These are phyloP conservation scores for Parotocinclus haroldoi DNA, from an alignment of 2,797 vertebrate genomes.

Conservation along the genomic window DNA sequence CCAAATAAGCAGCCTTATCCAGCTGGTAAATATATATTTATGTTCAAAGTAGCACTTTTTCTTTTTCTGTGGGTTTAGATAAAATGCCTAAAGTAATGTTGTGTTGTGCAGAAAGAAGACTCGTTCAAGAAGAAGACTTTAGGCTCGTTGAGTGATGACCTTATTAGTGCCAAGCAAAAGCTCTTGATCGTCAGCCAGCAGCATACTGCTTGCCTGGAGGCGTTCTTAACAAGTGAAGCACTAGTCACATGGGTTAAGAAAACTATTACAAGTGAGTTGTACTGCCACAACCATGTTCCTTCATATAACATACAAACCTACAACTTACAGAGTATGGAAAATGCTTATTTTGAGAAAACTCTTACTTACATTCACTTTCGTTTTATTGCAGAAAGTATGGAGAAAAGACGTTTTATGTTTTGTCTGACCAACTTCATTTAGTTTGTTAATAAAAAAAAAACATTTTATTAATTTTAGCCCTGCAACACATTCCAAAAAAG, in stretches of 20 bases:
- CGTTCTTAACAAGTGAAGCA: conserved; percentile 56
- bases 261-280: conserved; percentile 58
- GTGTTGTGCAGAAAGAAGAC: conserved; percentile 54
- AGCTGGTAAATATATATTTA: conserved; percentile 60
- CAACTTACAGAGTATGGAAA: too few relatives aligned
- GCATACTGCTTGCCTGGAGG: conserved; percentile 62
- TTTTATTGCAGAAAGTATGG: too few relatives aligned
- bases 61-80: neutral
- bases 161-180: conserved; percentile 55
- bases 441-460: too few relatives aligned
- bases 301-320: too few relatives aligned
- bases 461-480: too few relatives aligned
- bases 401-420: too few relatives aligned
- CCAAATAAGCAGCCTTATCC: conserved; percentile 55
- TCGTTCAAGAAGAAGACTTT: conserved; percentile 56
- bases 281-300: too few relatives aligned
- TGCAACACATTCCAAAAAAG: too few relatives aligned
- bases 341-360: too few relatives aligned
- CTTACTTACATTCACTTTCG: too few relatives aligned
- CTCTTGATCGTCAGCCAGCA: conserved; percentile 54
- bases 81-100: neutral
- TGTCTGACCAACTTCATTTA: too few relatives aligned
- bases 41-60: neutral
- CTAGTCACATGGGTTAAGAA: conserved; percentile 65
- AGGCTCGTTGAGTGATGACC: conserved; percentile 52